Conservation (phyloP, 2,888 invertebrate species). For the Hetaerina titia region DNA sequence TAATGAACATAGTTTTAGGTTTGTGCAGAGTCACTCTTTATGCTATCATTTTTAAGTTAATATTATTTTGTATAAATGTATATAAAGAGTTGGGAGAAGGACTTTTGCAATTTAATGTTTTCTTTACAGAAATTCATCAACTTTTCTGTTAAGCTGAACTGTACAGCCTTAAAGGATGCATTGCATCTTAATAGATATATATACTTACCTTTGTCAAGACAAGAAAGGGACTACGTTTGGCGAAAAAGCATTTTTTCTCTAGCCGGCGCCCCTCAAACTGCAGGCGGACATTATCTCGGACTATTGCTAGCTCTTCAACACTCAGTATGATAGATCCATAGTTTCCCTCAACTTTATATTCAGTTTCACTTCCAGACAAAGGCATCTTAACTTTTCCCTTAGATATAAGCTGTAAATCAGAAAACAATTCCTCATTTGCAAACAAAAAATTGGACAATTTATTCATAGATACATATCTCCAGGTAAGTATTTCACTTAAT, state of each 20-base stretch:
- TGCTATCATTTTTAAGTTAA: no score
- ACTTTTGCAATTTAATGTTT: no score
- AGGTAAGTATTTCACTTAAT: no score
- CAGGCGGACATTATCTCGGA: slow-evolving; percentile 75
- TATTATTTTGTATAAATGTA: no score
- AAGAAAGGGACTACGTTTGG: slow-evolving; percentile 76
- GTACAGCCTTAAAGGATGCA: no score
- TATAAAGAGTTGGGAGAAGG: no score
- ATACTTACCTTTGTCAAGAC: slow-evolving; percentile 75
- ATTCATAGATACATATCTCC: no score
- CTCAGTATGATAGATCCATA: slow-evolving; percentile 73
- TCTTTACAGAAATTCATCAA: no score
- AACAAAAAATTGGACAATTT: neutral
- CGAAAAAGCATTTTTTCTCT: slow-evolving; percentile 76
- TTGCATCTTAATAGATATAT: neutral
- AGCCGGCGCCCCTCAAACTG: slow-evolving; percentile 75
- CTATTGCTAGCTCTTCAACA: slow-evolving; percentile 75
- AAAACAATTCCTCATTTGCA: neutral
- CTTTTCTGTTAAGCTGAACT: no score
- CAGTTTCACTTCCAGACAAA: slow-evolving; percentile 72
- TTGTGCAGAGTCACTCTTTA: no score
- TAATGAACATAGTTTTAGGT: no score
- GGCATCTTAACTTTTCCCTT: slow-evolving; percentile 63
- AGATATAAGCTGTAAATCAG: slow-evolving; percentile 38
- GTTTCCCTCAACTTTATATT: slow-evolving; percentile 67